These are phyloP conservation scores for Recurvirostra avosetta DNA, from an alignment of 2,113 vertebrate genomes.

Conservation along the genomic window DNA sequence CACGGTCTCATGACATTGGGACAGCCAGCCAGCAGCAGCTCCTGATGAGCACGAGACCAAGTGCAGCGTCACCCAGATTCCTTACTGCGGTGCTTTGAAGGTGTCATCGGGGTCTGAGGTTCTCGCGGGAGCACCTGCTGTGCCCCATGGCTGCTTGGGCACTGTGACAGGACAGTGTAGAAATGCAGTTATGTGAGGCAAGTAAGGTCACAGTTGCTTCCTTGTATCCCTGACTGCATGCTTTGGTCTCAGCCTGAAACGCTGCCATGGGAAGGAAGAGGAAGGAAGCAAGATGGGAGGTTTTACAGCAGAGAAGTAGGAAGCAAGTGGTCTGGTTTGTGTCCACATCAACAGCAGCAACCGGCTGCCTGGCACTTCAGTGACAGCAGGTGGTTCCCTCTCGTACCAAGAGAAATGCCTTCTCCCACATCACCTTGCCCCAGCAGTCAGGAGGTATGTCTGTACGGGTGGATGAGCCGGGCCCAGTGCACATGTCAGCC, in stretches of 20 bases:
- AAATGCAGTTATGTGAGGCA: neutral
- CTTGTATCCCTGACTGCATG: neutral
- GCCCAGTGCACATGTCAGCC: neutral
- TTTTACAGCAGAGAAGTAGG: neutral
- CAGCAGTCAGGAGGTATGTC: neutral
- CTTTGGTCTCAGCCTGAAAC: neutral
- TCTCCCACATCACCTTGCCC: neutral
- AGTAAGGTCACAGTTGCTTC: neutral
- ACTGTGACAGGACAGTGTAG: neutral
- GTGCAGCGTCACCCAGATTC: neutral
- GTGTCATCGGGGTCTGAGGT: neutral
- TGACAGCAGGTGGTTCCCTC: neutral
- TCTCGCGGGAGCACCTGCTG: neutral
- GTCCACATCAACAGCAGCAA: neutral
- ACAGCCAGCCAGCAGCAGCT: neutral
- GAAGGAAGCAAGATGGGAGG: neutral
- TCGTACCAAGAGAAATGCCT: neutral
- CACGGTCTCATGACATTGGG: accelerated
- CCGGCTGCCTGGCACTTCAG: neutral
- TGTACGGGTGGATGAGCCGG: accelerated
- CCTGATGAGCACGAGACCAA: neutral
- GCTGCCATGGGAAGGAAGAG: neutral
- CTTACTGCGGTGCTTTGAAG: neutral
- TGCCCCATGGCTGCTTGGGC: neutral
- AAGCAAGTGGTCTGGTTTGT: neutral